Evolutionary conservation across 2,113 vertebrate species (phyloP).

Genomic region (Elaphurus davidianus): DNA sequence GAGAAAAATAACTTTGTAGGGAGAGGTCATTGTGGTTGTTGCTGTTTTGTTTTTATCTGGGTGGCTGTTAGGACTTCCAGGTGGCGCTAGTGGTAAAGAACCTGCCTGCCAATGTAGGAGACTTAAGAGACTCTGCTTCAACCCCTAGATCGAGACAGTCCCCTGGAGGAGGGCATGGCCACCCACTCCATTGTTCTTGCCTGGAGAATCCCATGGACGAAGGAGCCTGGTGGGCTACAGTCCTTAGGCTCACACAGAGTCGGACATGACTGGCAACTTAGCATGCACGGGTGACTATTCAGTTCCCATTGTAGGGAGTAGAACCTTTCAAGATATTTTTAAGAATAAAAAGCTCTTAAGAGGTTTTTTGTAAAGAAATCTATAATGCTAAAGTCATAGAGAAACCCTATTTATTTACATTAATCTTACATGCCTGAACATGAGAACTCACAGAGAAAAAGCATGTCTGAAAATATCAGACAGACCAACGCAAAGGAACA

Average conservation of each 20-base stretch:
- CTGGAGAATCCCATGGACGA: background rate
- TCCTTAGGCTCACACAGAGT: background rate
- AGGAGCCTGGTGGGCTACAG: background rate
- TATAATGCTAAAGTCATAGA: background rate
- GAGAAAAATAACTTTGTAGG: background rate
- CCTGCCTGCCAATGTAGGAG: background rate
- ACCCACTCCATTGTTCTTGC: background rate
- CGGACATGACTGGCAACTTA: background rate
- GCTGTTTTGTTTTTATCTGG: background rate
- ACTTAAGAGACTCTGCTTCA: background rate
- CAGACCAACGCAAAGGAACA: background rate
- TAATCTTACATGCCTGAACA: background rate
- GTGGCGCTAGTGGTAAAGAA: rapidly evolving
- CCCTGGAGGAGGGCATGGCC: background rate
- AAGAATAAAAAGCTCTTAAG: background rate
- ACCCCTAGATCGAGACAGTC: background rate
- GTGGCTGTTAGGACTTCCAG: background rate
- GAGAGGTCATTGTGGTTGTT: background rate
- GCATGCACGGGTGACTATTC: rapidly evolving
- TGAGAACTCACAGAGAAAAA: background rate
- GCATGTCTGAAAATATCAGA: background rate
- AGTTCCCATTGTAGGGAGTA: background rate
- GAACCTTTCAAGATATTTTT: background rate
- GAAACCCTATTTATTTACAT: background rate
- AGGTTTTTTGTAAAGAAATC: background rate